Conservation (phyloP, 1,140 invertebrate species). For the Euwallacea fornicatus region DNA sequence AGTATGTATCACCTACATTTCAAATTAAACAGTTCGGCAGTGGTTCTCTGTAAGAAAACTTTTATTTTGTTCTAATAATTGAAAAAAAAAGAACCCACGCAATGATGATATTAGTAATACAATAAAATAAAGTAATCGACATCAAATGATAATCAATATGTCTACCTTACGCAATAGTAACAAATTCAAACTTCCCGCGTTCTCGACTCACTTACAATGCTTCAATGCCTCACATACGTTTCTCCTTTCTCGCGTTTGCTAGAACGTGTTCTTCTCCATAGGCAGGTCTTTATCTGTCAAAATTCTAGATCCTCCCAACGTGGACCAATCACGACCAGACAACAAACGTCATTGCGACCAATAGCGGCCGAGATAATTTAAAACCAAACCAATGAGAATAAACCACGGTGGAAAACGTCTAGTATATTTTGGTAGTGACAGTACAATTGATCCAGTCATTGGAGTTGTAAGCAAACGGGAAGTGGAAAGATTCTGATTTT, state of each 20-base stretch:
- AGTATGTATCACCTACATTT: too few species aligned
- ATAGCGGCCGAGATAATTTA: conserved; percentile 6
- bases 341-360: conserved; percentile 21
- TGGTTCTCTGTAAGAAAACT: too few species aligned
- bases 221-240: conserved; percentile 15
- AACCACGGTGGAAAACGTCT: conserved; percentile 26
- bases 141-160: too few species aligned
- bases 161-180: background rate
- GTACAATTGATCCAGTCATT: conserved; percentile 29
- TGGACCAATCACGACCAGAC: conserved; percentile 35
- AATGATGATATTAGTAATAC: too few species aligned
- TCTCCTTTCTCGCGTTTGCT: conserved; percentile 4
- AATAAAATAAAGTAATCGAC: too few species aligned
- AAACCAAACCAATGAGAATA: conserved; percentile 25
- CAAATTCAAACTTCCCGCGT: conserved; percentile 11
- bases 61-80: too few species aligned
- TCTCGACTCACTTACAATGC: background rate
- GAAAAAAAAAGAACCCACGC: too few species aligned
- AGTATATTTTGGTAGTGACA: conserved; percentile 31
- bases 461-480: conserved; percentile 5
- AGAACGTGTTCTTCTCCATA: conserved; percentile 13
- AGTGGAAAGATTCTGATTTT: background rate
- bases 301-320: conserved; percentile 24
- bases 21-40: too few species aligned
- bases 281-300: conserved; percentile 12